A percentile compares a stretch with the other conserved stretches of the same genome.
Conservation (phyloP, 2,888 invertebrate species). For the Silvanus unidentatus region DNA sequence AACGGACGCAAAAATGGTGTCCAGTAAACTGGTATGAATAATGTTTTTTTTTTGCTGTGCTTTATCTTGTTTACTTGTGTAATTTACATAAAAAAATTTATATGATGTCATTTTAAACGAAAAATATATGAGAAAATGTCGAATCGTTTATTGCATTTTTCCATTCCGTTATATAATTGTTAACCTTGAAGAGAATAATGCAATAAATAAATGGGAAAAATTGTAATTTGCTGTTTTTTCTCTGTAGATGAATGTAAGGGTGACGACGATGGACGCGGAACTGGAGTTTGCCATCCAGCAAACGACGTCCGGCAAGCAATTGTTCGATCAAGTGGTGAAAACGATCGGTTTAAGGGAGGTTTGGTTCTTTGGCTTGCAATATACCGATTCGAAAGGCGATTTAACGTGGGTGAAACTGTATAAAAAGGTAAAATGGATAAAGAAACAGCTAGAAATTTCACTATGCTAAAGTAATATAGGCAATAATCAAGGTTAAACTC, state of each 20-base stretch:
- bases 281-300: constrained; percentile 99
- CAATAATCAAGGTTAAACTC: too few species aligned
- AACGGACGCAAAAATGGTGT: constrained; percentile 25
- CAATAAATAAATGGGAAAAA: not conserved
- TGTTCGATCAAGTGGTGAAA: constrained; percentile 99
- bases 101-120: too few species aligned
- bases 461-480: too few species aligned
- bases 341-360: constrained; percentile 98
- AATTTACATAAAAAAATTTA: too few species aligned
- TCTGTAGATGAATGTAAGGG: constrained; percentile 94
- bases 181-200: constrained; percentile 1
- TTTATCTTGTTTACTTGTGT: constrained; percentile 7
- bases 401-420: constrained; percentile 98
- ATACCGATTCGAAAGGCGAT: constrained; percentile 96
- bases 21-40: constrained; percentile 29
- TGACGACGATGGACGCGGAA: constrained; percentile 99
- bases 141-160: too few species aligned
- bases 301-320: constrained; percentile 98
- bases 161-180: not conserved
- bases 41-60: constrained; percentile 4
- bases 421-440: constrained; percentile 91
- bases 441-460: too few species aligned
- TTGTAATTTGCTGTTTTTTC: constrained; percentile 8
- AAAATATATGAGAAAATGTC: too few species aligned
- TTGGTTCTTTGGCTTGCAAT: constrained; percentile 99